These are phyloP conservation scores for Theretra japonica DNA, from an alignment of 2,888 invertebrate genomes.

Conservation along the genomic window DNA sequence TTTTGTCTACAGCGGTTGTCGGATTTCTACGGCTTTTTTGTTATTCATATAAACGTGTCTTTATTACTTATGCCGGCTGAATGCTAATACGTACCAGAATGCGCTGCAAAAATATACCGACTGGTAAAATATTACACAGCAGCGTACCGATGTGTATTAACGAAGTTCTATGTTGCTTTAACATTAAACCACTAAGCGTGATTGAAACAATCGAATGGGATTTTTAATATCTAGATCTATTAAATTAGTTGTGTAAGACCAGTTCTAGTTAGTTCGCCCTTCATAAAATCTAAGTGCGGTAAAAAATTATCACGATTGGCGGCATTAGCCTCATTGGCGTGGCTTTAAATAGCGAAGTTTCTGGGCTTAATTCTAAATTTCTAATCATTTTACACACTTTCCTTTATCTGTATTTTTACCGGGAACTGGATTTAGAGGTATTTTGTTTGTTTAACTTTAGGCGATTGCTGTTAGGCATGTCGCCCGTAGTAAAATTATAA, in stretches of 20 bases:
- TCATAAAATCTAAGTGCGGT: not conserved
- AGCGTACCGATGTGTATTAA: not conserved
- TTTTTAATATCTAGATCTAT: not conserved
- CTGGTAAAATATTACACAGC: conserved; percentile 19
- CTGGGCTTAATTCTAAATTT: no score
- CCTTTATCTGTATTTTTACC: no score
- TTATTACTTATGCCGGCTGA: conserved; percentile 53
- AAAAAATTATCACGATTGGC: no score
- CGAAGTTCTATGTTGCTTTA: not conserved
- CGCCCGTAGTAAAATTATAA: no score
- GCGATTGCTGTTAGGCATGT: no score
- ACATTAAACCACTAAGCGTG: not conserved
- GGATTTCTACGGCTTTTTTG: conserved; percentile 49
- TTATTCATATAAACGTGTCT: conserved; percentile 53
- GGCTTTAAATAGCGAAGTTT: no score
- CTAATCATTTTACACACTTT: no score
- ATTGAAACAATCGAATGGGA: not conserved
- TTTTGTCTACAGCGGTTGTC: conserved; percentile 39
- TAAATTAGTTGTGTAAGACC: not conserved
- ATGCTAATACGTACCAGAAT: conserved; percentile 45
- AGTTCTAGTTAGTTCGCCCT: not conserved
- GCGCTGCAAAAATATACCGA: conserved; percentile 26
- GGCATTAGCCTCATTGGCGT: no score
- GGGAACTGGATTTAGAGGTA: no score
- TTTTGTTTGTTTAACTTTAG: no score